Conservation (phyloP, 2,797 vertebrate species). For the Anabacerthia variegaticeps region DNA sequence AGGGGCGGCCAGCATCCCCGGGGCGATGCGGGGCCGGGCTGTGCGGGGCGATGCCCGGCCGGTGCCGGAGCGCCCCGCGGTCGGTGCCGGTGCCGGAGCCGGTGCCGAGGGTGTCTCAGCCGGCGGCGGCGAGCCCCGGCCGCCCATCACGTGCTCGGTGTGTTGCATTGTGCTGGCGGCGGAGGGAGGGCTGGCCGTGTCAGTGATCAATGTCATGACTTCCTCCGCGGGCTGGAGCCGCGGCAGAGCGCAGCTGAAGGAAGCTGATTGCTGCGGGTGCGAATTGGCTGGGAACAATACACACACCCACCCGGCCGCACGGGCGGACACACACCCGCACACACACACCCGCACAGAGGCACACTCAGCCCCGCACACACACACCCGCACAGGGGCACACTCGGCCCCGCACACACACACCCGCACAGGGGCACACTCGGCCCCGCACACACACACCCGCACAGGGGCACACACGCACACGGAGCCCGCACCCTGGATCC, state of each 20-base stretch:
- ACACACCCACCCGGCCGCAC: background rate
- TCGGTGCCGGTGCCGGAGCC: background rate
- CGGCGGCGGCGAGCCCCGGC: background rate
- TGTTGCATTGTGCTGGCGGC: constrained; percentile 51
- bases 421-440: background rate
- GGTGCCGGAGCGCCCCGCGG: background rate
- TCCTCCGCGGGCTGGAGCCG: constrained; percentile 82
- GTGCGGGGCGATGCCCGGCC: background rate
- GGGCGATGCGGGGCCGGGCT: background rate
- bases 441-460: background rate
- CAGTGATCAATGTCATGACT: constrained; percentile 87
- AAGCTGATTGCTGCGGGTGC: constrained; percentile 60
- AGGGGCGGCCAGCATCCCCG: background rate
- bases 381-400: background rate
- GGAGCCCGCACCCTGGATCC: constrained; percentile 58
- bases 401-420: background rate
- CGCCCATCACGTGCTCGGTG: constrained; percentile 59
- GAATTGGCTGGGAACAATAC: constrained; percentile 31
- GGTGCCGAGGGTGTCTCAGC: background rate
- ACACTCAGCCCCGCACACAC: background rate
- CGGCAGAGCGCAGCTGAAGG: constrained; percentile 61
- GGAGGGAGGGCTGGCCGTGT: constrained; percentile 59
- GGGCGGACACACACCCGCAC: background rate
- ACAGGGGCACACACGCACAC: background rate
- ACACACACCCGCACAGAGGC: background rate